A percentile compares a stretch with the other conserved stretches of the same genome.
phyloP scores from a whole-genome alignment of 2,113 vertebrate species.

The Romanogobio albipinnatus region DNA sequence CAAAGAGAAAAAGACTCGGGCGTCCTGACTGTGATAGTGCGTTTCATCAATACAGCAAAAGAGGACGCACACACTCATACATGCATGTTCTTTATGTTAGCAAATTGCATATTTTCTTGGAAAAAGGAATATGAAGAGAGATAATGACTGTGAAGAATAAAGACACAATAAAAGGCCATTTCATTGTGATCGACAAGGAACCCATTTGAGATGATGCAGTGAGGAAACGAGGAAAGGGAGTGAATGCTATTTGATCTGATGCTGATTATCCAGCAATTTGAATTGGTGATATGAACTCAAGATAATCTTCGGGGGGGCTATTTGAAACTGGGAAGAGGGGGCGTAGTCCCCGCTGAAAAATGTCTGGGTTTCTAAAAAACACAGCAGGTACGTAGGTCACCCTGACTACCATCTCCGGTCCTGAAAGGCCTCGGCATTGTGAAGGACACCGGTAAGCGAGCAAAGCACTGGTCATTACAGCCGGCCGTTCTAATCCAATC shows the following conservation, averaged over 20 bases:
- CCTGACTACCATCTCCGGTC: conserved; percentile 75
- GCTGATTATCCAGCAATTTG: conserved; percentile 83
- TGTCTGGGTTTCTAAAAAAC: conserved; percentile 58
- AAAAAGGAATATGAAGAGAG: conserved; percentile 40
- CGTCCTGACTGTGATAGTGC: conserved; percentile 38
- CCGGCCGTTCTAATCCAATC: conserved; percentile 48
- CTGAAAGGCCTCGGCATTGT: conserved; percentile 69
- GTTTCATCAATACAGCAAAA: conserved; percentile 48
- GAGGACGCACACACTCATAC: conserved; percentile 6
- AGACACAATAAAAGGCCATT: conserved; percentile 79
- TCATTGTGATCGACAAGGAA: conserved; percentile 94
- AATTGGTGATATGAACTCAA: conserved; percentile 78
- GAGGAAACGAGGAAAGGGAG: conserved; percentile 67
- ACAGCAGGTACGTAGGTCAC: conserved; percentile 72
- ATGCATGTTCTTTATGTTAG: conserved; percentile 42
- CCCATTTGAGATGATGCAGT: conserved; percentile 81
- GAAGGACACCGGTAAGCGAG: conserved; percentile 57
- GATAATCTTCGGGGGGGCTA: conserved; percentile 64
- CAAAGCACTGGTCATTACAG: conserved; percentile 58
- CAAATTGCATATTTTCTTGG: conserved; percentile 42
- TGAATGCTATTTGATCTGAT: conserved; percentile 80
- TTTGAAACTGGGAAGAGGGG: conserved; percentile 9
- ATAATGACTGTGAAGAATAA: conserved; percentile 48
- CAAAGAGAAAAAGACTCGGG: conserved; percentile 36
- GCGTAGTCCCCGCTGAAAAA: conserved; percentile 35